A percentile compares a stretch with the other conserved stretches of the same genome.
phyloP scores from a whole-genome alignment of 64 coral and sea anemone genomes.

The Actinia tenebrosa region DNA sequence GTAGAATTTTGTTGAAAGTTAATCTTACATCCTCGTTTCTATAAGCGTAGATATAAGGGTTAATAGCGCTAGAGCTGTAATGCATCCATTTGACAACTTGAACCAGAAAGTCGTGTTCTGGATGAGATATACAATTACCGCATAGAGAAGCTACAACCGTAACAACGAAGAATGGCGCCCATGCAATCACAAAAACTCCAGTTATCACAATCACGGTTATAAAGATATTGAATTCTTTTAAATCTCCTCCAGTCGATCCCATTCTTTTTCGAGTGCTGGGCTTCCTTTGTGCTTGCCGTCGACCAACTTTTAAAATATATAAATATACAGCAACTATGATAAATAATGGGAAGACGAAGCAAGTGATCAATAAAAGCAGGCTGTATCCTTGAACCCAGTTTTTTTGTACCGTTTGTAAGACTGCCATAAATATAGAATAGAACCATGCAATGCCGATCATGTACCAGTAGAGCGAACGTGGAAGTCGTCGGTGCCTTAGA shows the following conservation, averaged over 20 bases:
- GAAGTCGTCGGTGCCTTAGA: conserved; percentile 57
- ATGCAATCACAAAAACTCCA: conserved; percentile 49
- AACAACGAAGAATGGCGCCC: conserved; percentile 68
- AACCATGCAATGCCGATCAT: conserved; percentile 53
- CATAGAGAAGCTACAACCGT: conserved; percentile 52
- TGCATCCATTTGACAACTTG: conserved; percentile 71
- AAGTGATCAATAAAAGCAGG: conserved; percentile 17
- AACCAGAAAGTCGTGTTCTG: conserved; percentile 16
- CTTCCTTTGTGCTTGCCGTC: conserved; percentile 21
- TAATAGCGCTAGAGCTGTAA: conserved; percentile 51
- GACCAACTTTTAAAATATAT: conserved; percentile 55
- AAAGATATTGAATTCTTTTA: conserved; percentile 53
- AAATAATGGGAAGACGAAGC: conserved; percentile 48
- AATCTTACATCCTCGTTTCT: conserved; percentile 35
- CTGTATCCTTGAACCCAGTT: conserved; percentile 56
- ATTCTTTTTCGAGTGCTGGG: not conserved
- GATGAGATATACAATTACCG: not conserved
- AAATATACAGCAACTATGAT: conserved; percentile 58
- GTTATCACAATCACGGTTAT: conserved; percentile 55
- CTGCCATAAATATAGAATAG: conserved; percentile 38
- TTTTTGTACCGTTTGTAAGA: conserved; percentile 48
- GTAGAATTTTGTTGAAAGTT: conserved; percentile 25
- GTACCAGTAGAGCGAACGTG: conserved; percentile 31
- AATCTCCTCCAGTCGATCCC: conserved; percentile 12
- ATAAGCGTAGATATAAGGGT: conserved; percentile 62